Conservation (phyloP, 1,140 invertebrate genomes). For the Yoshiicerus persimilis region DNA sequence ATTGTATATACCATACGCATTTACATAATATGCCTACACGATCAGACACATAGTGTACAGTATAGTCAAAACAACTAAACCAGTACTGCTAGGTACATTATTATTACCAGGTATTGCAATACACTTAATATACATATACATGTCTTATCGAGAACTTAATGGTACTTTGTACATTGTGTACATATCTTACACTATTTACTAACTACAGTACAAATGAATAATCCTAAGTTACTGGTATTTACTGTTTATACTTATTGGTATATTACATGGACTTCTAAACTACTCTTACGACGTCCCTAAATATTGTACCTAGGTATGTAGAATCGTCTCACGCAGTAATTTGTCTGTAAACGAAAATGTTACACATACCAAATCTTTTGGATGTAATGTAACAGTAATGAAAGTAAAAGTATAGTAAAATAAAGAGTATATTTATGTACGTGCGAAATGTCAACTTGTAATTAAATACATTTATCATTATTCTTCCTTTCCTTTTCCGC, state of each 20-base stretch:
- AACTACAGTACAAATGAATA: neutral
- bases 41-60: too few relatives aligned
- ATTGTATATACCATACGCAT: neutral
- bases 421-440: neutral
- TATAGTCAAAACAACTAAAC: too few relatives aligned
- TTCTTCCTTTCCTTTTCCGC: neutral
- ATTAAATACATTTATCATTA: neutral
- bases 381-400: neutral
- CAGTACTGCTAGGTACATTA: too few relatives aligned
- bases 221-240: neutral
- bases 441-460: neutral
- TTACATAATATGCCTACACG: neutral
- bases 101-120: neutral
- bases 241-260: neutral
- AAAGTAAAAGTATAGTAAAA: neutral
- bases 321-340: neutral
- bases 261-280: neutral
- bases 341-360: neutral
- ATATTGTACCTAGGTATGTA: neutral
- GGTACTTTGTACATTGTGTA: neutral
- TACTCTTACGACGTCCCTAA: neutral
- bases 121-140: neutral
- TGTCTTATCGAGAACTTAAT: too few relatives aligned
- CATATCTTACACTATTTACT: too few relatives aligned
- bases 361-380: neutral